Base-by-base conservation (phyloP, 2,888 invertebrate species). In the Euspilapteryx auroguttella region DNA sequence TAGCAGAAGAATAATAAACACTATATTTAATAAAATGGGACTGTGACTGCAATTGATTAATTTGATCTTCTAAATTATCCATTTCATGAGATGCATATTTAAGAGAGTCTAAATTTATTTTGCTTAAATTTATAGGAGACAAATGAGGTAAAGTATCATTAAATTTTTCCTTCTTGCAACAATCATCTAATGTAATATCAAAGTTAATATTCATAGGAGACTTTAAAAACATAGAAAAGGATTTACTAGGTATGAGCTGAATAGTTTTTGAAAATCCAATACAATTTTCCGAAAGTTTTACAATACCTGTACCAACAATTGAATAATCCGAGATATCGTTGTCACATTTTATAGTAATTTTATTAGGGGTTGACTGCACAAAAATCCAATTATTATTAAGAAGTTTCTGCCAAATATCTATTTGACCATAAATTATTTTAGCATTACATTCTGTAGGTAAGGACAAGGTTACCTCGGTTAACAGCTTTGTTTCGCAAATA, bases 351-450 rank as follows among this genome's bases (percentile, higher is more conserved):
- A 24, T 9, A 7, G 24, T 24, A 12, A 24, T 12, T 24, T 24
- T 24, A 24, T 11, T 24, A 11, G 24, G 24, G 12, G n/a, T 12
- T 12, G 24, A 24, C 4, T 24, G 12, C 10, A 24, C 13, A 24
- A 11, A 24, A 12, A 24, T 24, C 7, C 24, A 24, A 3, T 13
- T 5, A 9, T 24, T 24, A 24, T 24, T 24, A 12, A 11, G 5
- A 4, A 24, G 12, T 24, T 11, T 24, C 12, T 24, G 24, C 24
- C 24, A 24, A 5, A 24, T 11, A n/a, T 24, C 24, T 12, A 24
- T 12, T 4, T 24, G 3, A 6, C 11, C 24, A 24, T 12, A 12
- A 6, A 24, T 11, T 11, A 24, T 4, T 24, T 24, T 24, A 11
- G 24, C 12, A 9, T 24, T 11, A 24, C 24, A 24, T 11, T 11